Evolutionary conservation across 2,797 vertebrate genomes (phyloP), one percentile per base, ranked within the genome.

Genomic region (Spondyliosoma cantharus): DNA sequence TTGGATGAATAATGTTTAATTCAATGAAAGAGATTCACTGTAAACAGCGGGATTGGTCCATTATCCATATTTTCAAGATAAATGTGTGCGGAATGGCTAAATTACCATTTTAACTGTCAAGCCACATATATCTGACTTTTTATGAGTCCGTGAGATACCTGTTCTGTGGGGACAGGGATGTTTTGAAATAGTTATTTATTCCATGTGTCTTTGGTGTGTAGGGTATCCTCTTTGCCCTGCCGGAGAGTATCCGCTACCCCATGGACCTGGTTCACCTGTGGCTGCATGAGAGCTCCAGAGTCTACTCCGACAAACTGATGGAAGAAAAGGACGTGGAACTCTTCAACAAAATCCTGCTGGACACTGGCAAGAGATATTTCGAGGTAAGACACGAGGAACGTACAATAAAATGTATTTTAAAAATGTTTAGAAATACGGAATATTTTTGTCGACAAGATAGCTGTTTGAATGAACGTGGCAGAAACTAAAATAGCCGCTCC

Each of bases 291-390:
- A 94, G 92, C 80, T 93, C 91, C 80, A 87, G 89, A 52, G 93
- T 94, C 20, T 96, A 92, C 63, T 93, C 91, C 5, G 92, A 95
- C 89, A 95, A 96, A 89, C 85, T 91, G 75, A 93, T 93, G 91
- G 92, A 94, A 57, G 93, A 95, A 84, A 96, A 95, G 78, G 92
- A 95, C 46, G 93, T 90, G 14, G 93, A 95, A 61, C 82, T 83
- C 73, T 96, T 96, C 81, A 94, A 93, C 71, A 94, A 94, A 92
- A 92, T 95, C 83, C 91, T 96, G 19, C 81, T 93, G 74, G 93
- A 93, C 86, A 92, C 90, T 37, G 92, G 92, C 69, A 95, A 95
- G 88, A 94, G 89, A 88, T 95, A 93, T 83, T 96, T 95, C 73
- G 92, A 95, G 87, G 90, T 94, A 50, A 76, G 63, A 52, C 29